Percentiles rank a stretch among this genome's conserved stretches.
These are phyloP conservation scores for Onychomys leucogaster DNA, from an alignment of 2,797 vertebrate genomes.

Conservation along the genomic window DNA sequence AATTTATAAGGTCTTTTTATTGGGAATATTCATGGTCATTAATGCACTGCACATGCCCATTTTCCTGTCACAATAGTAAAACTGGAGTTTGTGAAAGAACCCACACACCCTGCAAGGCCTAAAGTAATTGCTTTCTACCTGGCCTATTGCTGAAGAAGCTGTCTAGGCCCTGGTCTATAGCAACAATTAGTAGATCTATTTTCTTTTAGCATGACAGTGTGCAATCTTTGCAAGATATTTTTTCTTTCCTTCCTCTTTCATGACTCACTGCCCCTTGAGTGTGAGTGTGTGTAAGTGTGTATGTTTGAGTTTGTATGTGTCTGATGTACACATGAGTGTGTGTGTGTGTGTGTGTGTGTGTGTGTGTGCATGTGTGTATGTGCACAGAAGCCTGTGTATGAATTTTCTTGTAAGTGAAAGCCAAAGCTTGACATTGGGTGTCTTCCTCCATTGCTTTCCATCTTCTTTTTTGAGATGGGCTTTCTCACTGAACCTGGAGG, in stretches of 20 bases:
- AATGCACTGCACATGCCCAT: background rate
- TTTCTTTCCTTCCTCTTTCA: background rate
- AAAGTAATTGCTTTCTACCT: background rate
- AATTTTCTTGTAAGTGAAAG: background rate
- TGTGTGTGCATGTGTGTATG: background rate
- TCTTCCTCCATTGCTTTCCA: background rate
- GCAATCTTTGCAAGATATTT: conserved; percentile 33
- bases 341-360: background rate
- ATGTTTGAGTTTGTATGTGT: background rate
- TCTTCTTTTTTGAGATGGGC: background rate
- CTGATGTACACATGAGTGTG: background rate
- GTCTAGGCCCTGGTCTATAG: background rate
- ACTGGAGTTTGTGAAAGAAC: background rate
- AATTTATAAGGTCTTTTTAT: background rate
- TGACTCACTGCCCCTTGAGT: background rate
- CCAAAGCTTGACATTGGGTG: too few species aligned
- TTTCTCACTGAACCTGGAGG: background rate
- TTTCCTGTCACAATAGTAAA: background rate
- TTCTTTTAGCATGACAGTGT: background rate
- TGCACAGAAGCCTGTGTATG: background rate
- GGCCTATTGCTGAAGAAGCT: conserved; percentile 26
- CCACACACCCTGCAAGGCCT: background rate
- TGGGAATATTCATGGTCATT: background rate
- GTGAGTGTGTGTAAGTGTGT: background rate
- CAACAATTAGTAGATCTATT: background rate